Conservation (phyloP, 2,113 vertebrate genomes). For the Ahaetulla prasina region DNA sequence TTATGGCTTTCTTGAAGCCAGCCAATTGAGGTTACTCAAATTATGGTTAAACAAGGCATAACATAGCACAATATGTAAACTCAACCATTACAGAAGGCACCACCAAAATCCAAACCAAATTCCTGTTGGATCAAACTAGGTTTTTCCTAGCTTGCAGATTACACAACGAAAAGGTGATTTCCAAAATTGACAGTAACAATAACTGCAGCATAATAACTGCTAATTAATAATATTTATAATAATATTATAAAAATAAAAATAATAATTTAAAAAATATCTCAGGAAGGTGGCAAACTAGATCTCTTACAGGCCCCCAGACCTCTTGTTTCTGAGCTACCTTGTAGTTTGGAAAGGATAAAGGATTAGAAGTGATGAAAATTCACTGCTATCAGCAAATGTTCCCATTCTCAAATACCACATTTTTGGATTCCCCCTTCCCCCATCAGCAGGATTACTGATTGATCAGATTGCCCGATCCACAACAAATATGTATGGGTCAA, state of each 20-base stretch:
- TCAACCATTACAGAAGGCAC: not conserved
- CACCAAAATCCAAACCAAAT: not conserved
- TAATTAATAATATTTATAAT: no score
- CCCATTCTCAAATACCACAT: not conserved
- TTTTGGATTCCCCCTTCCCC: not conserved
- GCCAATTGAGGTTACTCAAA: not conserved
- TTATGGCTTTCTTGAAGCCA: not conserved
- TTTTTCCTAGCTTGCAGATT: not conserved
- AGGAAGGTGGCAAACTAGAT: conserved; percentile 4
- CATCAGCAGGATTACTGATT: not conserved
- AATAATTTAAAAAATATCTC: conserved; percentile 1
- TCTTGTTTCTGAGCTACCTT: not conserved
- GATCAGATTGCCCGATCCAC: not conserved
- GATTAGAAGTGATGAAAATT: not conserved
- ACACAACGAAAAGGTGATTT: conserved; percentile 21
- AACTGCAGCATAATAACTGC: conserved; percentile 24
- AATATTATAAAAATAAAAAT: no score
- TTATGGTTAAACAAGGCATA: not conserved
- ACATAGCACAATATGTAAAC: not conserved
- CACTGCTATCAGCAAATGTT: not conserved
- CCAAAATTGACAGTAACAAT: not conserved
- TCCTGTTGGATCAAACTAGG: accelerated
- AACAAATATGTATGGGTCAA: not conserved
- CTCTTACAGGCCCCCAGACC: not conserved
- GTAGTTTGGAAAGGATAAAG: accelerated